These are phyloP conservation scores for Mimumesa dahlbomi DNA, from an alignment of 2,888 invertebrate species.

Conservation along the genomic window DNA sequence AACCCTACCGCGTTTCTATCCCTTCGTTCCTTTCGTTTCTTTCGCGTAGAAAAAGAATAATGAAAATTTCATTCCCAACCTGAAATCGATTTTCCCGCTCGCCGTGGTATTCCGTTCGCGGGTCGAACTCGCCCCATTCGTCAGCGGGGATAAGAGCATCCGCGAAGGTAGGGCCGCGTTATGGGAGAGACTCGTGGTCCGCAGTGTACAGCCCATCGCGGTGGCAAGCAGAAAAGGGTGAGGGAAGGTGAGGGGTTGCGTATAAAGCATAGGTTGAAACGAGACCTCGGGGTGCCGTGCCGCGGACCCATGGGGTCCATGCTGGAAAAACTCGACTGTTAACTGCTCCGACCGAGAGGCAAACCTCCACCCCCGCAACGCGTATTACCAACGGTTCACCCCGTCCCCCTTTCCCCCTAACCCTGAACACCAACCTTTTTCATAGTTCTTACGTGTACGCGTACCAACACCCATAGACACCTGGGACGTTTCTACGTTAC, in stretches of 20 bases:
- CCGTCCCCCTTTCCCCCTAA: conserved; percentile 19
- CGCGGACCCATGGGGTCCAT: conserved; percentile 75
- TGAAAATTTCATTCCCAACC: too few relatives aligned
- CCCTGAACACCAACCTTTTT: conserved; percentile 20
- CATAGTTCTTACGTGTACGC: neutral
- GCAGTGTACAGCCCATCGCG: conserved; percentile 15
- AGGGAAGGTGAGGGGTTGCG: conserved; percentile 28
- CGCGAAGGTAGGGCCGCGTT: conserved; percentile 36
- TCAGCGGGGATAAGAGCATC: conserved; percentile 32
- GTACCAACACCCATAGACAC: too few relatives aligned
- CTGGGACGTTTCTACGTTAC: too few relatives aligned
- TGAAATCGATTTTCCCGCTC: conserved; percentile 1
- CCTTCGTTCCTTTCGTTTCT: too few relatives aligned
- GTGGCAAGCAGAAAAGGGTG: conserved; percentile 17
- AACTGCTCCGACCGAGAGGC: conserved; percentile 70
- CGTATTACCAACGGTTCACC: conserved; percentile 31
- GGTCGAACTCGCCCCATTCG: conserved; percentile 27
- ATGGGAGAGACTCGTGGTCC: conserved; percentile 38
- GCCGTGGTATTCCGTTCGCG: neutral
- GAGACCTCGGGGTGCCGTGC: conserved; percentile 77
- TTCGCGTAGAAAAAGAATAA: too few relatives aligned
- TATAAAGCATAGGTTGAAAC: conserved; percentile 77
- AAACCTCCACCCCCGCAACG: conserved; percentile 22
- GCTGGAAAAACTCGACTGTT: conserved; percentile 77
- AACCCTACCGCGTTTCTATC: too few relatives aligned